Conservation (phyloP, 1,140 invertebrate species). For the Zaprionus lachaisei region DNA sequence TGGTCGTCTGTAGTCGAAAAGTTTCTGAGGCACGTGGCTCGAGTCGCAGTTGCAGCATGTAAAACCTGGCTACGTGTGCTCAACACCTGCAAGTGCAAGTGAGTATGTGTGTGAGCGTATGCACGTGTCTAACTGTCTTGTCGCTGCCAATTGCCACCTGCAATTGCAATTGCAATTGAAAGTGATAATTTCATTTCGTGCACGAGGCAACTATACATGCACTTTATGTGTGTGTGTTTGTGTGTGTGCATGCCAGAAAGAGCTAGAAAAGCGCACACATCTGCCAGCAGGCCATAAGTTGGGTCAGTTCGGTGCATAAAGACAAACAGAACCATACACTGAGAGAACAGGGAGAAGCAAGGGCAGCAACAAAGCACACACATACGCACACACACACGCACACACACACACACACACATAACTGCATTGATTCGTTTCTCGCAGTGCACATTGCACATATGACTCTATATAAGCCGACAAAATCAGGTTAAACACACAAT, state of each 20-base stretch:
- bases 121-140: conserved; percentile 14
- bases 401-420: not conserved
- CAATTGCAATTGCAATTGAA: conserved; percentile 70
- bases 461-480: conserved; percentile 40
- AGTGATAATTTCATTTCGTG: conserved; percentile 76
- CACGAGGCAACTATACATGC: conserved; percentile 20
- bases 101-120: not conserved
- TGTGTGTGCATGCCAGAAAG: conserved; percentile 2
- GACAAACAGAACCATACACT: conserved; percentile 34
- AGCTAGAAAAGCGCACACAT: conserved; percentile 13
- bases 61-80: conserved; percentile 56
- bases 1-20: conserved; percentile 7
- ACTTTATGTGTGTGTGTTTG: conserved; percentile 1
- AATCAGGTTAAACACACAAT: conserved; percentile 77
- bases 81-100: conserved; percentile 53
- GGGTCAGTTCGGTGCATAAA: conserved; percentile 34
- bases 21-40: conserved; percentile 32
- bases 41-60: conserved; percentile 28
- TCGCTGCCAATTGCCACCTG: conserved; percentile 47
- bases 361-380: not conserved
- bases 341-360: not conserved
- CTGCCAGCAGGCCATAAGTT: conserved; percentile 23
- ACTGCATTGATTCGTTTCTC: not conserved
- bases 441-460: conserved; percentile 41
- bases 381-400: not conserved